phyloP scores from a whole-genome alignment of 1,140 invertebrate genomes.

The Euura lappo region DNA sequence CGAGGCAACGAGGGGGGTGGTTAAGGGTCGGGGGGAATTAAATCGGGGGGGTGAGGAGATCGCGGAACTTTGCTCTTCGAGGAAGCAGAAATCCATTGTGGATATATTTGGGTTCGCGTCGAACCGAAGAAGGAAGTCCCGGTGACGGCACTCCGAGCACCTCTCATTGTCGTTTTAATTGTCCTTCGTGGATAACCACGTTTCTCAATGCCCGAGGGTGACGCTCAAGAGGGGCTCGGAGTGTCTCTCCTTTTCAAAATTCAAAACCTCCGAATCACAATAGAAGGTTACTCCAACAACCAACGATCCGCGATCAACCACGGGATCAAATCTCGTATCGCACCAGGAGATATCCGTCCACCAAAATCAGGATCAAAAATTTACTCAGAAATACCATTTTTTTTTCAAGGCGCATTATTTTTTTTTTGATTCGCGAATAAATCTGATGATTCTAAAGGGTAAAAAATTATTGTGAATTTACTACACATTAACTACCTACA shows the following conservation, averaged over 20 bases:
- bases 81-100: background rate
- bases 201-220: background rate
- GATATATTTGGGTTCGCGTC: constrained; percentile 1
- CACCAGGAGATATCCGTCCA: no score
- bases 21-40: background rate
- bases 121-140: background rate
- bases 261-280: background rate
- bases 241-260: constrained; percentile 7
- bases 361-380: no score
- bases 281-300: background rate
- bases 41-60: background rate
- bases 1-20: background rate
- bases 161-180: background rate
- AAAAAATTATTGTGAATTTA: no score
- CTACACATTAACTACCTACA: no score
- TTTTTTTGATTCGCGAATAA: no score
- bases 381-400: no score
- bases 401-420: no score
- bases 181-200: constrained; percentile 1
- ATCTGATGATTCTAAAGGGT: no score
- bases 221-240: background rate
- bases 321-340: no score
- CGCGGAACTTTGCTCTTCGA: background rate
- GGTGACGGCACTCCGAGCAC: background rate
- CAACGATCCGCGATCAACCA: background rate